Evolutionary conservation across 2,797 vertebrate species (phyloP).

Genomic region (Prionace glauca): DNA sequence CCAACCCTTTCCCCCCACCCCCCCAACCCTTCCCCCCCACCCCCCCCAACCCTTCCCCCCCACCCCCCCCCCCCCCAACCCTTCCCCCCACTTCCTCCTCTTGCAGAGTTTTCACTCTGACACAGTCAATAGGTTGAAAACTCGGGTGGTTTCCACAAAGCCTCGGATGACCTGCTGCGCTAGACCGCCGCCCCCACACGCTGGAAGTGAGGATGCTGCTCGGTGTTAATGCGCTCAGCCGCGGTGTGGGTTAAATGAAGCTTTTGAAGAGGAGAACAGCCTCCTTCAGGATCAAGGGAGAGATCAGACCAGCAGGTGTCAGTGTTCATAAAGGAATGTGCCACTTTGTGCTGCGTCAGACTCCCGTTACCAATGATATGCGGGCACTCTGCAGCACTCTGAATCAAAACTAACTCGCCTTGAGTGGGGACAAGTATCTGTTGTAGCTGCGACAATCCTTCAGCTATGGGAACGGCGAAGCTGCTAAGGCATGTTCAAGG

Average conservation of each 20-base stretch:
- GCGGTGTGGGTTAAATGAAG: neutral
- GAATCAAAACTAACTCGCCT: neutral
- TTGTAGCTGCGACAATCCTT: neutral
- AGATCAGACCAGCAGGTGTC: neutral
- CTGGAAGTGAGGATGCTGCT: neutral
- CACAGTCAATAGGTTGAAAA: neutral
- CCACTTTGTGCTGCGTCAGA: neutral
- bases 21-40: too few species aligned
- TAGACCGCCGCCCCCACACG: neutral
- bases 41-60: neutral
- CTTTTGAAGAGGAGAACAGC: neutral
- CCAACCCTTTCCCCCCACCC: neutral
- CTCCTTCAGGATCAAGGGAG: too few species aligned
- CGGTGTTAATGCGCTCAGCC: neutral
- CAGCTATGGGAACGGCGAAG: neutral
- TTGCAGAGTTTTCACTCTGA: neutral
- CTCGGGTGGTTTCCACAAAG: neutral
- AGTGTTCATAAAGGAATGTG: conserved; percentile 8
- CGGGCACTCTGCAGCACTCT: neutral
- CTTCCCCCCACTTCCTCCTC: neutral
- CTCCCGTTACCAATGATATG: neutral
- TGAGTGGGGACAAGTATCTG: neutral
- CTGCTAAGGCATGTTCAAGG: neutral
- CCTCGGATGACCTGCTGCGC: neutral
- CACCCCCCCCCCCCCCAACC: neutral